Evolutionary conservation across 2,888 invertebrate species (phyloP), one percentile per base, ranked within the genome.

Genomic region (Timema cristinae): DNA sequence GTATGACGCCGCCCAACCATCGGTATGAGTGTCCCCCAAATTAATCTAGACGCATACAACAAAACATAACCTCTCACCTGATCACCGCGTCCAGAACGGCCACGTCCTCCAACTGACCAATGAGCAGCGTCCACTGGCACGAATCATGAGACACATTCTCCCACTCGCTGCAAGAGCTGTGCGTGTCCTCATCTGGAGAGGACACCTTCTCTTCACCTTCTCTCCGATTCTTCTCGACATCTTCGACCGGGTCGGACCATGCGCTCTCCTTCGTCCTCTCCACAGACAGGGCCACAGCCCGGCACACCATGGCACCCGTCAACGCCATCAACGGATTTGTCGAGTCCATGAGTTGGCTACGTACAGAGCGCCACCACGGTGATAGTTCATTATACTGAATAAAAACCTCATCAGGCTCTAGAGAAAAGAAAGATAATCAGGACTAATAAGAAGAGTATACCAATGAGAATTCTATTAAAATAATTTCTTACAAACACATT

Each of bases 61-160:
- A 32, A 32, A 32, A 32, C 32, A 4, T 32, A 32, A 32, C 32
- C 32, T 32, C 32, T 76, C 76, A 82, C 82, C 80, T 79, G 9
- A 91, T 82, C 70, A 94, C 86, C 77, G 91, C 86, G 83, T 91
- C 90, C 13, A 96, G 84, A 70, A 94, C 86, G 5, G 95, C 89
- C 74, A 95, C 87, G 80, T 97, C 95, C 81, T 97, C 96, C 66
- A 97, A 85, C 84, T 95, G 95, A 70, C 92, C 93, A 59, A 94
- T 91, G 1, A 97, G 84, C 67, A 94, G 83, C 15, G 92, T 91
- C 93, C 97, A 97, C 79, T 92, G 90, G 61, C 94, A 91, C 77
- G 90, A 89, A 79, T 97, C 97, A 76, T 91, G 89, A 2, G 94
- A 91, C 70, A 95, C 88, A 70, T 90, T 89, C 80, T 94, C 94